Evolutionary conservation across 2,888 invertebrate genomes (phyloP).

Genomic region (Cryptosula pallasiana): DNA sequence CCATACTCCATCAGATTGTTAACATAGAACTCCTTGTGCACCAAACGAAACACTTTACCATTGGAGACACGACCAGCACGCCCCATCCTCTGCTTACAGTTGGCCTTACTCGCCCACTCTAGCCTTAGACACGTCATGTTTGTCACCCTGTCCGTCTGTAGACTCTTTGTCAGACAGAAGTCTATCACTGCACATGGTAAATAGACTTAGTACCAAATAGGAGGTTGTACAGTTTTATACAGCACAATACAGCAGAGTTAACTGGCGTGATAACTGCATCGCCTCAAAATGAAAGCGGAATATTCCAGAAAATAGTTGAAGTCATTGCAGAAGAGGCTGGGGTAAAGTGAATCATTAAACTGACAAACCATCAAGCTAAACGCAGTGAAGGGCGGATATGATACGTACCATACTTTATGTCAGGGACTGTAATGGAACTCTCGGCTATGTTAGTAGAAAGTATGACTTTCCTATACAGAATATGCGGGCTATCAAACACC

Average conservation of each 20-base stretch:
- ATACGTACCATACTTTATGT: constrained; percentile 51
- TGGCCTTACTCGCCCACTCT: constrained; percentile 82
- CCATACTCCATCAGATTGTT: constrained; percentile 44
- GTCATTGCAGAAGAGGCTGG: too few species aligned
- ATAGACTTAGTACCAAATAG: too few species aligned
- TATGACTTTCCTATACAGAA: constrained; percentile 38
- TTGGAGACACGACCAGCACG: constrained; percentile 81
- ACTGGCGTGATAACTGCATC: too few species aligned
- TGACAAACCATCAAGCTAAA: too few species aligned
- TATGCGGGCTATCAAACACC: constrained; percentile 61
- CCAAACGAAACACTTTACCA: constrained; percentile 71
- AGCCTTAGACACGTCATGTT: constrained; percentile 74
- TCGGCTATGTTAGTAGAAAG: constrained; percentile 54
- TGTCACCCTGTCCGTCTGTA: constrained; percentile 69
- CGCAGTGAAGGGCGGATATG: background rate
- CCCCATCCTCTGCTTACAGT: constrained; percentile 82
- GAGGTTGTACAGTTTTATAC: too few species aligned
- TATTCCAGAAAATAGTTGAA: too few species aligned
- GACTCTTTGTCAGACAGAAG: constrained; percentile 81
- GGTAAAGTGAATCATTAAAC: too few species aligned
- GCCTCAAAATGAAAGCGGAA: too few species aligned
- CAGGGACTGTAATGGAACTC: constrained; percentile 54
- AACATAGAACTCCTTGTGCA: constrained; percentile 45
- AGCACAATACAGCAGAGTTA: too few species aligned
- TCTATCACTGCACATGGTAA: too few species aligned